Evolutionary conservation across 2,797 vertebrate species (phyloP), one percentile per base, ranked within the genome.

Genomic region (Parauchenoglanis ngamensis): DNA sequence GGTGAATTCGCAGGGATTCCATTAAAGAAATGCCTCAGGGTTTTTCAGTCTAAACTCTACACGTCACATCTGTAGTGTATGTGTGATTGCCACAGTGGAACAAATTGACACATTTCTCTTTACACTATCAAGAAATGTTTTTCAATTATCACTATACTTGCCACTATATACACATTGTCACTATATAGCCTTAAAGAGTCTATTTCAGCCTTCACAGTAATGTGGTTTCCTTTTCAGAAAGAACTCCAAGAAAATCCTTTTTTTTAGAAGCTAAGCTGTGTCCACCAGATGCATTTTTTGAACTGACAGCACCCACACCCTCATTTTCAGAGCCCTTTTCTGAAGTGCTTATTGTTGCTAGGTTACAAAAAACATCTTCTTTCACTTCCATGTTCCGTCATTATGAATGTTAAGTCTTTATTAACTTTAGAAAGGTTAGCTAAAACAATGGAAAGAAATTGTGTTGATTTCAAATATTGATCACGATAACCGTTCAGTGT

Each of bases 1-100:
- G 10, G 35, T 85, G 17, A 76, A 88, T 79, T 78, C 25, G 44
- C 76, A 67, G 57, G 31, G 75, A 80, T 79, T 90, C 75, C 76
- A 68, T 68, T 86, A 19, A 52, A 28, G 25, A 28, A 76, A 76
- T 49, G 12, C 25, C 12, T 4, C 12, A 54, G 25, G 15, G 49
- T 19, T 77, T 54, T 77, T 77, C 75, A 19, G 19, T 78, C 28
- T 10, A 57, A 35, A 57, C 28, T 35, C 52, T 35, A 56, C 28
- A 13, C 83, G 78, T 15, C 54, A 78, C 28, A 78, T 56, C 76
- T 57, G 49, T 23, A 23, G 10, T 4, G 2, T 54, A 28, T 68
- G 61, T 52, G 56, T 21, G 61, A 52, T 4, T 31, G 80, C 44
- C 72, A 49, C 44, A 0, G 12, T 28, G 73, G 13, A 52, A 76